Conservation (phyloP, 2,888 invertebrate genomes). For the Andrena bucephala region DNA sequence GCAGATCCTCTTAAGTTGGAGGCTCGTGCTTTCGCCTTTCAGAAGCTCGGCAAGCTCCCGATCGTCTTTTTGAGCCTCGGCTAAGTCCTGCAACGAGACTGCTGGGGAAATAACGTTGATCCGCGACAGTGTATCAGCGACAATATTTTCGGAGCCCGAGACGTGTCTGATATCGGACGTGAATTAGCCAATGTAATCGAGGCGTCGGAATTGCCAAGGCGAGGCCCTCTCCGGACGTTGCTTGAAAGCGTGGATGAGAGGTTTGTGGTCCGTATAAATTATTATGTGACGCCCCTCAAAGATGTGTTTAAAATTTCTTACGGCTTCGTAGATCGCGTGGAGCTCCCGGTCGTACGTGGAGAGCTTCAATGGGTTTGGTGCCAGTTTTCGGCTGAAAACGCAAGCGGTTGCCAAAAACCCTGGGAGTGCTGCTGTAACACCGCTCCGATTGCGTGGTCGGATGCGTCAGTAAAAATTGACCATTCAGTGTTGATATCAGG, state of each 20-base stretch:
- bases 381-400: background rate
- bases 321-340: background rate
- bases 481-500: no score
- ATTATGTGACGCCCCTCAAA: background rate
- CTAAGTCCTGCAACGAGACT: background rate
- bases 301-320: background rate
- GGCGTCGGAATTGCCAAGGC: no score
- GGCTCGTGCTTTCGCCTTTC: background rate
- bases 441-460: background rate
- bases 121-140: background rate
- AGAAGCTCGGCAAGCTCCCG: background rate
- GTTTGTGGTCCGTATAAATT: background rate
- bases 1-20: background rate
- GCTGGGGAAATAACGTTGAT: background rate
- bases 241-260: background rate
- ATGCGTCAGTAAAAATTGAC: background rate
- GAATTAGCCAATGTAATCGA: background rate
- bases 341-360: background rate
- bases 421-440: background rate
- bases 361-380: background rate
- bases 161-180: background rate
- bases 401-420: background rate
- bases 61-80: background rate
- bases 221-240: no score
- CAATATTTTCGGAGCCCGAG: background rate